Evolutionary conservation across 1,140 invertebrate genomes (phyloP).

Genomic region (Protaetia brevitarsis): DNA sequence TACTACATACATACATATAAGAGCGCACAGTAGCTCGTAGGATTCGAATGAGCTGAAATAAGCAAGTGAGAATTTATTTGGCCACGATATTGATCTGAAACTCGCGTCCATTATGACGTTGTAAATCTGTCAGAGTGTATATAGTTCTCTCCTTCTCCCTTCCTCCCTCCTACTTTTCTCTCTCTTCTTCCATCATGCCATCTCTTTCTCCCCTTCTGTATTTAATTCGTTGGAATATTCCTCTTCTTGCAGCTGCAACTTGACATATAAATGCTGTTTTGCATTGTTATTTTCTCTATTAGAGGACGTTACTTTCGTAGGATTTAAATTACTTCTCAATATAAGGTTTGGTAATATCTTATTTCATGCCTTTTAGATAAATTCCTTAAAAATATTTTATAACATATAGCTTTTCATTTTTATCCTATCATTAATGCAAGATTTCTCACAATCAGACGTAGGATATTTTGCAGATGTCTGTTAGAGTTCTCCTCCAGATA

Average conservation of each 20-base stretch:
- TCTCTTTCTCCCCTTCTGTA: neutral
- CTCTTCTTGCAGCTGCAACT: slow-evolving; percentile 4
- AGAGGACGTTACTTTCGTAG: neutral
- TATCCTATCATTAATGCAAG: too few species aligned
- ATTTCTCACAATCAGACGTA: too few species aligned
- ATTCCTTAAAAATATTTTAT: too few species aligned
- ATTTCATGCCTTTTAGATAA: too few species aligned
- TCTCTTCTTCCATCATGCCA: neutral
- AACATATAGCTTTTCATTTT: too few species aligned
- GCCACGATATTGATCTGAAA: slow-evolving; percentile 16
- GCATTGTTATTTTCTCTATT: slow-evolving; percentile 8
- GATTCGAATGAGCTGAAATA: slow-evolving; percentile 14
- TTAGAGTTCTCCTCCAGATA: too few species aligned
- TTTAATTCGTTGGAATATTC: neutral
- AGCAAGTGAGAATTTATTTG: slow-evolving; percentile 18
- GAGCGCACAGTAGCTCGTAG: neutral
- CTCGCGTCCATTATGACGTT: slow-evolving; percentile 15
- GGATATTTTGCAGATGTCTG: too few species aligned
- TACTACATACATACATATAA: too few species aligned
- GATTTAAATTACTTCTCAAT: slow-evolving; percentile 11
- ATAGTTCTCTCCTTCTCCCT: neutral
- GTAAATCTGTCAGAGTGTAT: slow-evolving; percentile 14
- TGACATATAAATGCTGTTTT: slow-evolving; percentile 5
- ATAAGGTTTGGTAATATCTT: too few species aligned
- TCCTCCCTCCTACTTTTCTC: neutral